Conservation (phyloP, 1,140 invertebrate genomes). For the Caenorhabditis remanei region DNA sequence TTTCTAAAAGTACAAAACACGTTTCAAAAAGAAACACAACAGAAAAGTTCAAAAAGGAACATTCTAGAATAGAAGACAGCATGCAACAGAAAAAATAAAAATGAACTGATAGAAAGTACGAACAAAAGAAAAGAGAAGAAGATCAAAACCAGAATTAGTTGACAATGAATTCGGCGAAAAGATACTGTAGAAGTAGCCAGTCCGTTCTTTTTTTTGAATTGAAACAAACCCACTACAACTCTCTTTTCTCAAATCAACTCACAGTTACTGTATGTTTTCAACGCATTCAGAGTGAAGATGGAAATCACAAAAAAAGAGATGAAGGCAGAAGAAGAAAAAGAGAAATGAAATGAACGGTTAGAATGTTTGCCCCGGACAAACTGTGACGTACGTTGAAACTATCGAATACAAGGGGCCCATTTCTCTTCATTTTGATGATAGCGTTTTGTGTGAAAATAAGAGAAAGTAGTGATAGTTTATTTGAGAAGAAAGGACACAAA, state of each 20-base stretch:
- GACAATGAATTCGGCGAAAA: conserved; percentile 29
- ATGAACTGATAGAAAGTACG: not conserved
- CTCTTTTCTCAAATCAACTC: not conserved
- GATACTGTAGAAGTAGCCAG: conserved; percentile 26
- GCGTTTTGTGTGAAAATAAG: conserved; percentile 4
- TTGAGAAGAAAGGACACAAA: conserved; percentile 1
- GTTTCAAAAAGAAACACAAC: not conserved
- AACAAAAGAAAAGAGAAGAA: not conserved
- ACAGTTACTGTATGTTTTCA: not conserved
- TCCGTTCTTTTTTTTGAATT: conserved; percentile 14
- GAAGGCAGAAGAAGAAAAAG: not conserved
- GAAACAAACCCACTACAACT: not conserved
- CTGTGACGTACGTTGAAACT: not conserved
- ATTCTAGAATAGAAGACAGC: not conserved
- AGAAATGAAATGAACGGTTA: too few relatives aligned
- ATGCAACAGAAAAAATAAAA: not conserved
- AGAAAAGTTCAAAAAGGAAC: conserved; percentile 5
- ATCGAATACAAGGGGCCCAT: not conserved
- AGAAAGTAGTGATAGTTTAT: conserved; percentile 11
- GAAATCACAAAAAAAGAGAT: not conserved
- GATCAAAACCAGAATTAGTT: not conserved
- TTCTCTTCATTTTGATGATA: not conserved
- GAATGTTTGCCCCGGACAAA: not conserved
- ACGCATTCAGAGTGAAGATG: not conserved
- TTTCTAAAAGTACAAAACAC: too few relatives aligned